Percentiles rank a stretch among this genome's conserved stretches.
phyloP scores from a whole-genome alignment of 2,797 vertebrate species.

The Emydoidea blandingii region DNA sequence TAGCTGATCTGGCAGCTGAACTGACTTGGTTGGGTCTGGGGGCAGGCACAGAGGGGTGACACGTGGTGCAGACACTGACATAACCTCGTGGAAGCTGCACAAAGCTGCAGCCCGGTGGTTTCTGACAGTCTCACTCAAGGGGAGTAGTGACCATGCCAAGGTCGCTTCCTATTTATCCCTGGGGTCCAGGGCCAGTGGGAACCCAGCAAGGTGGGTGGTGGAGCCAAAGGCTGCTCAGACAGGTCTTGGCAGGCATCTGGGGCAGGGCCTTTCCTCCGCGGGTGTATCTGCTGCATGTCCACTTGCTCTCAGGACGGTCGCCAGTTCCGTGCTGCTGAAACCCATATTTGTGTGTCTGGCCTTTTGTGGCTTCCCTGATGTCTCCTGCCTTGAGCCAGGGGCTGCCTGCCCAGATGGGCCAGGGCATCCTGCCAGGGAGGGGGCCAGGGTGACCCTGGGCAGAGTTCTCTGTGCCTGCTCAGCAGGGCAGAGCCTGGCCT shows the following conservation, averaged over 20 bases:
- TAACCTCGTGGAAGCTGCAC: neutral
- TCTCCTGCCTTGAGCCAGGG: slow-evolving; percentile 27
- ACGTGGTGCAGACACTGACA: neutral
- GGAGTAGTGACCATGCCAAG: neutral
- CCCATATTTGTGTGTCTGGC: neutral
- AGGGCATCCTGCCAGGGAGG: neutral
- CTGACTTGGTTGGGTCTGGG: neutral
- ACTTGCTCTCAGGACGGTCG: slow-evolving; percentile 25
- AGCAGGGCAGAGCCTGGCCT: neutral
- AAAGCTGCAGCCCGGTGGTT: neutral
- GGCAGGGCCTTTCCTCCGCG: neutral
- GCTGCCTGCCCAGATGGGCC: slow-evolving; percentile 24
- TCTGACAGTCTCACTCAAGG: neutral
- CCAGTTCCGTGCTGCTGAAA: neutral
- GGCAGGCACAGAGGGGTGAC: slow-evolving; percentile 7
- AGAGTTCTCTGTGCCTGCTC: slow-evolving; percentile 1
- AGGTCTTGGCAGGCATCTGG: neutral
- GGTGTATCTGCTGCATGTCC: slow-evolving; percentile 16
- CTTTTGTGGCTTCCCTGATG: slow-evolving; percentile 19
- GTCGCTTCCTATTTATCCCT: neutral
- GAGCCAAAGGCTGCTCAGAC: neutral
- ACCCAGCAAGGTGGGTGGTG: neutral
- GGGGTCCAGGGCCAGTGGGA: neutral
- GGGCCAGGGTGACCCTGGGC: neutral
- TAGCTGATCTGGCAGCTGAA: slow-evolving; percentile 24